Evolutionary conservation across 2,888 invertebrate species (phyloP).

Genomic region (Mactromeris polynyma): DNA sequence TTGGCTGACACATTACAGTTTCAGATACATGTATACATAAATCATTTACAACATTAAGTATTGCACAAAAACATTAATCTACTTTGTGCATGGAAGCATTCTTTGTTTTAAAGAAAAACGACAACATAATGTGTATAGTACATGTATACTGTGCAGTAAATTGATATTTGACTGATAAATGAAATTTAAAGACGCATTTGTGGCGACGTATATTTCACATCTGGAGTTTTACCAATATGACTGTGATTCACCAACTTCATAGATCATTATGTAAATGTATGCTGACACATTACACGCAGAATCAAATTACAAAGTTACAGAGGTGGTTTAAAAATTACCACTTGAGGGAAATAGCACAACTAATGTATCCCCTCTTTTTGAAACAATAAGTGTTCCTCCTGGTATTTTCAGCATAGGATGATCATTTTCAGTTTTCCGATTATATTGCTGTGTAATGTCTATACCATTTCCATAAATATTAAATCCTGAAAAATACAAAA

Average conservation of each 20-base stretch:
- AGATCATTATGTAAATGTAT: not conserved
- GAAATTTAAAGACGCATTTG: not conserved
- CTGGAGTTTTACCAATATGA: not conserved
- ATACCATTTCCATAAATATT: constrained; percentile 6
- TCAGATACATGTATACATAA: no score
- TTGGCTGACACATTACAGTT: no score
- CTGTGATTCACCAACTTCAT: not conserved
- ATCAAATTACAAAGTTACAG: not conserved
- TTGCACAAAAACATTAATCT: no score
- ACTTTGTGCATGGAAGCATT: no score
- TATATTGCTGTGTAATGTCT: not conserved
- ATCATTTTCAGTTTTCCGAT: not conserved
- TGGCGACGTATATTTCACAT: not conserved
- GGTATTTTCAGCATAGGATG: not conserved
- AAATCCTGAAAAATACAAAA: not conserved
- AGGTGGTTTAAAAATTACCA: not conserved
- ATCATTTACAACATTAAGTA: no score
- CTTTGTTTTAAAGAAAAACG: no score
- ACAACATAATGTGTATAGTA: no score
- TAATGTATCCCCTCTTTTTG: constrained; percentile 17
- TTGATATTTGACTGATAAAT: not conserved
- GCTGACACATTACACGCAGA: not conserved
- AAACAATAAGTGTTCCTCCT: not conserved
- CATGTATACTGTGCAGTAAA: no score
- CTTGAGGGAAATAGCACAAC: not conserved